Evolutionary conservation across 2,797 vertebrate species (phyloP).

Genomic region (Sebastolobus altivelis): DNA sequence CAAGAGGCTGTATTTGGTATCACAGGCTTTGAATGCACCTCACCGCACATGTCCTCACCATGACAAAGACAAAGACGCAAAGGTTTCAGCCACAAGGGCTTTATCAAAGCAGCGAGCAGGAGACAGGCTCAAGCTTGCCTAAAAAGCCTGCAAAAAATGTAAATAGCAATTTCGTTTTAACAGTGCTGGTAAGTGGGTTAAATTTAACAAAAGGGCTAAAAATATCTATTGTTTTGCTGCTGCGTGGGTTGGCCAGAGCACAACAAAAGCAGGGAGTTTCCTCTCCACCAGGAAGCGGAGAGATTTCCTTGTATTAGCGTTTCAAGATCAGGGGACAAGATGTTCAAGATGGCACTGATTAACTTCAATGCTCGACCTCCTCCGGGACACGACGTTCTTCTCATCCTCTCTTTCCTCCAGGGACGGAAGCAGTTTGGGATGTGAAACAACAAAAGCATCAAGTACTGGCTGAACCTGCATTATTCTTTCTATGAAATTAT

Average conservation of each 20-base stretch:
- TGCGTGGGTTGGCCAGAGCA: conserved; percentile 59
- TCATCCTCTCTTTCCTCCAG: not conserved
- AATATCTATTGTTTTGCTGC: conserved; percentile 75
- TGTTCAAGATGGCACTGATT: conserved; percentile 38
- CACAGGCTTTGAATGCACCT: conserved; percentile 43
- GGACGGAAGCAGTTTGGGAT: not conserved
- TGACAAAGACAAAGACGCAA: conserved; percentile 36
- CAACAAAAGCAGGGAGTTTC: conserved; percentile 78
- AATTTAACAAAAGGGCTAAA: conserved; percentile 74
- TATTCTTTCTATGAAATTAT: not conserved
- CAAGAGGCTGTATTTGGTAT: conserved; percentile 43
- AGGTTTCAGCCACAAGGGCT: conserved; percentile 36
- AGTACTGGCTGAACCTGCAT: not conserved
- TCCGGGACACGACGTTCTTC: not conserved
- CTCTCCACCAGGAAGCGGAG: conserved; percentile 69
- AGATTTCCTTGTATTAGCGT: conserved; percentile 60
- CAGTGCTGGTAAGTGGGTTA: conserved; percentile 45
- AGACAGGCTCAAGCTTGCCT: conserved; percentile 19
- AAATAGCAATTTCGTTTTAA: conserved; percentile 54
- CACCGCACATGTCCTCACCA: conserved; percentile 40
- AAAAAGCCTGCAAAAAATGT: conserved; percentile 25
- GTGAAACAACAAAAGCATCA: not conserved
- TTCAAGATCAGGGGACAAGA: conserved; percentile 54
- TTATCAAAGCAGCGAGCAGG: conserved; percentile 12
- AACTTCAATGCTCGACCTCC: not conserved